Conservation (phyloP, 2,113 vertebrate species). For the Rhinolophus ferrumequinum region DNA sequence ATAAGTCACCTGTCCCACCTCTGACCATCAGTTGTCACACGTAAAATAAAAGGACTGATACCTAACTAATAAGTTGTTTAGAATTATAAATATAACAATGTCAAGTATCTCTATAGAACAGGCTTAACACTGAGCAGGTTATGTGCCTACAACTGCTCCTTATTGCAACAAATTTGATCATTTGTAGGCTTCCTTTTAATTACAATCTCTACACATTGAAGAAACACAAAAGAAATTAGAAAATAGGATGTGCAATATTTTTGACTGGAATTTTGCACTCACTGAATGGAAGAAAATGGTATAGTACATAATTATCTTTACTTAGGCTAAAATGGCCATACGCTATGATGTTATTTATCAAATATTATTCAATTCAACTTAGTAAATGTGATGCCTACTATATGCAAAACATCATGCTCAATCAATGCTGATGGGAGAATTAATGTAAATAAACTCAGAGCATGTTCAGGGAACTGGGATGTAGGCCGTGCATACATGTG, state of each 20-base stretch:
- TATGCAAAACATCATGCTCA: conserved; percentile 22
- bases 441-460: conserved; percentile 2
- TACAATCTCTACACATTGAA: background rate
- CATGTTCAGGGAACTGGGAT: background rate
- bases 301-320: background rate
- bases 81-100: background rate
- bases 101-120: background rate
- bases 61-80: background rate
- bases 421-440: background rate
- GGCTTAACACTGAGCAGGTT: background rate
- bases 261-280: background rate
- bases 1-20: background rate
- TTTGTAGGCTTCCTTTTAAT: conserved; percentile 2
- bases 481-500: background rate
- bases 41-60: background rate
- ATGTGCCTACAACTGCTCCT: background rate
- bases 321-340: background rate
- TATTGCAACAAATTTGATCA: background rate
- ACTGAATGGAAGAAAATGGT: background rate
- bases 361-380: conserved; percentile 41
- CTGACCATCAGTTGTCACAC: background rate
- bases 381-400: background rate
- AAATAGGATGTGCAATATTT: background rate
- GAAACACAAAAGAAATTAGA: conserved; percentile 15
- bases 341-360: conserved; percentile 40